Evolutionary conservation across 2,888 invertebrate species (phyloP).

Genomic region (Junonia oenone): DNA sequence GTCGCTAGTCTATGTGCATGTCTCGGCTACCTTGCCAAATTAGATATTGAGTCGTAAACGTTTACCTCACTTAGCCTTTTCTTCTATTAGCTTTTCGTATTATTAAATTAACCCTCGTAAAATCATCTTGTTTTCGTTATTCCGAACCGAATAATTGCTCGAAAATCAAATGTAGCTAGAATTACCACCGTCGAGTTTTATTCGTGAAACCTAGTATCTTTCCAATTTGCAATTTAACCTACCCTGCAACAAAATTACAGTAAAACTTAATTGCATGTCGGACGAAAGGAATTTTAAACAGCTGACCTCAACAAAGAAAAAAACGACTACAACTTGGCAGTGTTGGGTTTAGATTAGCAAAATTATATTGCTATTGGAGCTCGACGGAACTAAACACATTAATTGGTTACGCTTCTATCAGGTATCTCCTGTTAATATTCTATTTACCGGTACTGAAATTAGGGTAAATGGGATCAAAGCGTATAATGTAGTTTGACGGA

Average conservation of each 20-base stretch:
- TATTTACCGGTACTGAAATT: not conserved
- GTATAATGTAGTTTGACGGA: constrained; percentile 5
- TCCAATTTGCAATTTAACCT: constrained; percentile 19
- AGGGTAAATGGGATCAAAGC: constrained; percentile 1
- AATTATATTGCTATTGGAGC: not conserved
- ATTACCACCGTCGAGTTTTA: constrained; percentile 9
- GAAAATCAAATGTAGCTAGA: constrained; percentile 10
- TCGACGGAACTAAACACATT: not conserved
- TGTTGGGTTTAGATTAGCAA: not conserved
- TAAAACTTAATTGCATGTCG: constrained; percentile 14
- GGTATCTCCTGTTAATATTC: not conserved
- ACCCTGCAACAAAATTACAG: constrained; percentile 14
- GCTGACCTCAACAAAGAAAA: constrained; percentile 6
- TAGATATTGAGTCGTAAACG: constrained; percentile 46
- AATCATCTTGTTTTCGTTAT: not conserved
- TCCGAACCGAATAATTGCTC: not conserved
- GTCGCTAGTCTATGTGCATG: constrained; percentile 33
- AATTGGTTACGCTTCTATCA: not conserved
- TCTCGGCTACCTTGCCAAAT: constrained; percentile 44
- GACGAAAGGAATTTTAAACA: constrained; percentile 18
- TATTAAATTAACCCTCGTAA: not conserved
- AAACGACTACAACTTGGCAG: not conserved
- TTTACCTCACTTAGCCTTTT: not conserved
- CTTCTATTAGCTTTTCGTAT: not conserved
- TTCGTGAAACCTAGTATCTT: constrained; percentile 12